A percentile compares a stretch with the other conserved stretches of the same genome.
These are phyloP conservation scores for Euphysa ruthae DNA, from an alignment of 30 jellyfish, hydroid and myxozoan genomes.

Conservation along the genomic window DNA sequence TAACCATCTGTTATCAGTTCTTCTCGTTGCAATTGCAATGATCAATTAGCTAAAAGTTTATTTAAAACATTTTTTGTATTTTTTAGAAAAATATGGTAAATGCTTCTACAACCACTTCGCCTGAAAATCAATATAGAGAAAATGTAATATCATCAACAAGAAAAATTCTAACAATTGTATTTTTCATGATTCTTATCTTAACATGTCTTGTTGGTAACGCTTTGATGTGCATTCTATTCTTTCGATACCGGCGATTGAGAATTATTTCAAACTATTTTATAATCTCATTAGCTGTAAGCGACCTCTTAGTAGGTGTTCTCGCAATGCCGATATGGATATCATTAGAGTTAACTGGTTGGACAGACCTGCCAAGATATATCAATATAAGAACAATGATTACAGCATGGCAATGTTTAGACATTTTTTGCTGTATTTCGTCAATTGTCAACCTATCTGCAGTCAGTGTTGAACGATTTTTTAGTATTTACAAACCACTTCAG, in stretches of 20 bases:
- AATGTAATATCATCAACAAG: slow-evolving; percentile 23
- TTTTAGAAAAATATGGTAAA: no score
- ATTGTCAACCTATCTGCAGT: slow-evolving; percentile 58
- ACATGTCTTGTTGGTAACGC: slow-evolving; percentile 53
- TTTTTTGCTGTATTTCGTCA: slow-evolving; percentile 68
- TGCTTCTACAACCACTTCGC: no score
- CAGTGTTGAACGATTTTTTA: slow-evolving; percentile 70
- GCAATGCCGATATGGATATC: slow-evolving; percentile 77
- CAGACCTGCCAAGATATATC: slow-evolving; percentile 50
- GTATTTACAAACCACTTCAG: slow-evolving; percentile 56
- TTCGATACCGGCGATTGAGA: slow-evolving; percentile 50
- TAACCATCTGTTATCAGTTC: no score
- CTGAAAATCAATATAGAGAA: background rate
- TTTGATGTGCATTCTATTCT: slow-evolving; percentile 46
- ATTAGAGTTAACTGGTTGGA: slow-evolving; percentile 51
- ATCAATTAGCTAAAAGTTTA: no score
- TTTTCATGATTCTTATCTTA: slow-evolving; percentile 35
- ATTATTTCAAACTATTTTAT: slow-evolving; percentile 47
- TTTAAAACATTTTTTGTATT: no score
- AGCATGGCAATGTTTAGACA: slow-evolving; percentile 51
- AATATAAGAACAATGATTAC: slow-evolving; percentile 18
- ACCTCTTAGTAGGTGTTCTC: slow-evolving; percentile 45
- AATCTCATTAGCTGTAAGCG: slow-evolving; percentile 68
- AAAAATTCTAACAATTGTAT: slow-evolving; percentile 47
- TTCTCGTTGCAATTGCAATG: no score